These are phyloP conservation scores for Phallusia fumigata DNA, from an alignment of 23 tunicate genomes.

Conservation along the genomic window DNA sequence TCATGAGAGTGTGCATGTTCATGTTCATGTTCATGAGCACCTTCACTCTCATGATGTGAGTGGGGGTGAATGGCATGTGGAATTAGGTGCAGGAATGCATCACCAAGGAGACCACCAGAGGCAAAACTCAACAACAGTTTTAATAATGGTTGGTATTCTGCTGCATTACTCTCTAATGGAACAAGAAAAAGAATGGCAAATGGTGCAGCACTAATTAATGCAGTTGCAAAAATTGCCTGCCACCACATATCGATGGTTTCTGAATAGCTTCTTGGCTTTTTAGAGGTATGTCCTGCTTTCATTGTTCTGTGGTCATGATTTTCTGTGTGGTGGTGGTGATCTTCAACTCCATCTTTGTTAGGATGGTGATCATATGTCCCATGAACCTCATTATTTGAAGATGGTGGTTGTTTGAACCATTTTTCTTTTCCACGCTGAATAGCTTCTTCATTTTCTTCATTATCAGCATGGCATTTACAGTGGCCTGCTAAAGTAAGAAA, in stretches of 20 bases:
- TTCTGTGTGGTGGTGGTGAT: constrained; percentile 34
- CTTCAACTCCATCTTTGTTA: constrained; percentile 26
- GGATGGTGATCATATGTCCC: constrained; percentile 9
- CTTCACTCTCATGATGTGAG: constrained; percentile 64
- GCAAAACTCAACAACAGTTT: constrained; percentile 94
- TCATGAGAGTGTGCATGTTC: constrained; percentile 75
- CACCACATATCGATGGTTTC: constrained; percentile 91
- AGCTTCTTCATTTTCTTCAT: not conserved
- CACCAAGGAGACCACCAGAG: constrained; percentile 96
- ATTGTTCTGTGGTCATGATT: constrained; percentile 21
- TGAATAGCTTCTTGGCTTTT: constrained; percentile 49
- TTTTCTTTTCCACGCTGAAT: constrained; percentile 76
- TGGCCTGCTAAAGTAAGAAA: not conserved
- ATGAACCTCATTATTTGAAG: constrained; percentile 6
- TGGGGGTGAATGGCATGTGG: constrained; percentile 99
- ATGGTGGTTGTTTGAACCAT: constrained; percentile 73
- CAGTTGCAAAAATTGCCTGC: constrained; percentile 85
- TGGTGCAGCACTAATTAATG: constrained; percentile 88
- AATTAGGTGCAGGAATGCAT: constrained; percentile 93
- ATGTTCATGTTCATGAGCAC: constrained; percentile 44
- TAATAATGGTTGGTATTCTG: constrained; percentile 77
- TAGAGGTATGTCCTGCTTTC: constrained; percentile 4
- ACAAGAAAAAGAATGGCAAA: constrained; percentile 84
- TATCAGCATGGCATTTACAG: constrained; percentile 37
- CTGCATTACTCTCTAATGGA: constrained; percentile 94